phyloP scores from a whole-genome alignment of 2,797 vertebrate genomes.

The Nyctibius grandis region DNA sequence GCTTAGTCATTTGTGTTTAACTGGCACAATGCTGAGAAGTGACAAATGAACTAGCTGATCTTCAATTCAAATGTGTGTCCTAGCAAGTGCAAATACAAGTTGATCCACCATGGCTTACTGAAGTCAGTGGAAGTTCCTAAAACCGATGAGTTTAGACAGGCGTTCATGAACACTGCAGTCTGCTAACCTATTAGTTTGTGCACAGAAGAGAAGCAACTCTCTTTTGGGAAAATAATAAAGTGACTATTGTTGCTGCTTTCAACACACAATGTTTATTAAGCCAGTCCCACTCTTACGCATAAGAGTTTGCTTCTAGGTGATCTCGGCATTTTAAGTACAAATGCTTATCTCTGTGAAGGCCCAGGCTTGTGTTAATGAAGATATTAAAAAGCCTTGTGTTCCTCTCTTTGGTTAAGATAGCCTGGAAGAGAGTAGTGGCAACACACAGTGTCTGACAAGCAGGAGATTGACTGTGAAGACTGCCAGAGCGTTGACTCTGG shows the following conservation, averaged over 20 bases:
- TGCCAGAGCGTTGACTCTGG: fast-evolving
- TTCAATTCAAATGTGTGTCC: background rate
- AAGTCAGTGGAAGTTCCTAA: background rate
- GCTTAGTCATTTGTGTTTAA: conserved; percentile 20
- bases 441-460: background rate
- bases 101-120: background rate
- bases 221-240: background rate
- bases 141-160: background rate
- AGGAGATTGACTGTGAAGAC: background rate
- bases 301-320: background rate
- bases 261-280: background rate
- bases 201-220: background rate
- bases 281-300: background rate
- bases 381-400: background rate
- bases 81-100: background rate
- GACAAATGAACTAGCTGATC: background rate
- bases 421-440: background rate
- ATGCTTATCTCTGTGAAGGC: background rate
- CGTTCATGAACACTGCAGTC: background rate
- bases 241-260: background rate
- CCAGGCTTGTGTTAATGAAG: background rate
- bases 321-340: background rate
- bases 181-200: background rate
- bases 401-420: background rate
- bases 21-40: background rate